A percentile compares a stretch with the other conserved stretches of the same genome.
phyloP scores from a whole-genome alignment of 2,113 vertebrate species.

The Cairina moschata region DNA sequence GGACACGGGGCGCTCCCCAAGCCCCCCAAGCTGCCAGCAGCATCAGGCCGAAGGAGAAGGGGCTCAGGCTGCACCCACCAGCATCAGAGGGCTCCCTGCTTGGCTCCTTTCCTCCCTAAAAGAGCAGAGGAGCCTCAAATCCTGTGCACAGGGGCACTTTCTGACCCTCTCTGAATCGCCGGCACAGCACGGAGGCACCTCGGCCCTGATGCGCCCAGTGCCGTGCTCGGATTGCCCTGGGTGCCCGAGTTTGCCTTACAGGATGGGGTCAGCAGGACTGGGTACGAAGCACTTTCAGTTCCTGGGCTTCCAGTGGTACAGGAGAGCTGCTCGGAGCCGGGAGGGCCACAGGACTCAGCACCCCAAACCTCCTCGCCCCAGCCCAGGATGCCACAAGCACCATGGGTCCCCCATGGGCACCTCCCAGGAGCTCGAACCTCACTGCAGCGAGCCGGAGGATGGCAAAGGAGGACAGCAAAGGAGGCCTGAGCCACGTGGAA shows the following conservation, averaged over 20 bases:
- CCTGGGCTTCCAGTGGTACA: not conserved
- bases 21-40: not conserved
- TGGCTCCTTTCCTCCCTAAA: not conserved
- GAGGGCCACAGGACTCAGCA: not conserved
- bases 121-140: not conserved
- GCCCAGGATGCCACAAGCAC: not conserved
- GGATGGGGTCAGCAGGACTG: too few relatives aligned
- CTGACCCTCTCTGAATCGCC: not conserved
- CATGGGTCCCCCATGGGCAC: accelerated
- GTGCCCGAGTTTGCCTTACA: not conserved
- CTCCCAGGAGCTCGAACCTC: not conserved
- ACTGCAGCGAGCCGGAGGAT: accelerated
- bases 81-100: not conserved
- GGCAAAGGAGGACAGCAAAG: accelerated
- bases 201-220: too few relatives aligned
- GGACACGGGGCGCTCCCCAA: not conserved
- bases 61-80: not conserved
- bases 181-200: not conserved
- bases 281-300: not conserved
- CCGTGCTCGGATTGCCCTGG: accelerated
- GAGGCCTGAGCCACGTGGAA: not conserved
- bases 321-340: not conserved
- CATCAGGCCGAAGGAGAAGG: too few relatives aligned
- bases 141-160: not conserved
- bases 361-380: not conserved